phyloP scores from a whole-genome alignment of 2,113 vertebrate genomes.

The Sinosuthora webbiana region DNA sequence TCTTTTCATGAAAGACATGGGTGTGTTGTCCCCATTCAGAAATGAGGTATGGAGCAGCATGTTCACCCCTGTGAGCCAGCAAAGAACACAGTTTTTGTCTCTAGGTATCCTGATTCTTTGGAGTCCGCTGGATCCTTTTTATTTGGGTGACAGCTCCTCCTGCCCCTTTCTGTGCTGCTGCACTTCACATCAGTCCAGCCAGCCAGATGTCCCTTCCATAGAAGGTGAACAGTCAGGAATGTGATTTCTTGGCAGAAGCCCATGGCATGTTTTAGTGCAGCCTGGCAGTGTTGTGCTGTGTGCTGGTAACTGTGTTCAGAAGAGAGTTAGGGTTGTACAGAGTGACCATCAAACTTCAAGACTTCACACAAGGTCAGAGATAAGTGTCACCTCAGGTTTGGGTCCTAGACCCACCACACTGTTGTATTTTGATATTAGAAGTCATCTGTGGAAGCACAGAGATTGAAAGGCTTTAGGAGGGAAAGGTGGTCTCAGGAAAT shows the following conservation, averaged over 20 bases:
- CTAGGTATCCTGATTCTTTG: background rate
- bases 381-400: background rate
- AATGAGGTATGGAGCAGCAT: background rate
- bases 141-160: background rate
- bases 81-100: background rate
- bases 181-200: background rate
- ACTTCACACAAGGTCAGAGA: background rate
- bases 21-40: background rate
- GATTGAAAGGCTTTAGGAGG: background rate
- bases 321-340: background rate
- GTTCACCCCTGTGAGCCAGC: background rate
- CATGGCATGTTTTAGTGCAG: accelerated
- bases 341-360: background rate
- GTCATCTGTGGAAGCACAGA: background rate
- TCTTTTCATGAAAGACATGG: background rate
- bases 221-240: background rate
- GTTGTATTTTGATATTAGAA: background rate
- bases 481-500: background rate
- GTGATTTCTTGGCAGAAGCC: background rate
- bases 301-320: background rate
- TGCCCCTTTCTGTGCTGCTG: background rate
- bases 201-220: background rate
- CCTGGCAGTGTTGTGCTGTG: background rate
- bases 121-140: background rate
- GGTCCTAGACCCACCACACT: accelerated